phyloP scores from a whole-genome alignment of 2,797 vertebrate genomes.

The Muscicapa striata region DNA sequence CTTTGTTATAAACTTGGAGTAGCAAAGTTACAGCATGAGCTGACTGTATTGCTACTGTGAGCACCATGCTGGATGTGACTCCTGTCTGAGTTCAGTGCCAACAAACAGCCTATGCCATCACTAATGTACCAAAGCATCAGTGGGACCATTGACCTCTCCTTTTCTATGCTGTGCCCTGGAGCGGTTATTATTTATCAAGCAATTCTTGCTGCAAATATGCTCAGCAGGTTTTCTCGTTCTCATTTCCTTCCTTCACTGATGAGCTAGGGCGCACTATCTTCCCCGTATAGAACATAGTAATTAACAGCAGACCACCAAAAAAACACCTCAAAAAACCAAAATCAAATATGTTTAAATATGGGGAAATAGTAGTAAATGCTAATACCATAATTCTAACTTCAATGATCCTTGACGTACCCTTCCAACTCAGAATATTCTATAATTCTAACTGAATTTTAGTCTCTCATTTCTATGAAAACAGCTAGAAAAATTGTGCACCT shows the following conservation, averaged over 20 bases:
- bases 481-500: neutral
- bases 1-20: neutral
- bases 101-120: neutral
- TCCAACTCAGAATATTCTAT: neutral
- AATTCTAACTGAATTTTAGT: neutral
- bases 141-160: constrained; percentile 40
- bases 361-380: neutral
- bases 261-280: neutral
- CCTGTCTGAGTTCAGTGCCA: constrained; percentile 21
- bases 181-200: constrained; percentile 60
- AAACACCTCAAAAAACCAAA: neutral
- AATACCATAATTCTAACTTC: neutral
- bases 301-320: neutral
- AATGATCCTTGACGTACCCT: neutral
- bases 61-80: neutral
- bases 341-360: neutral
- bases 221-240: constrained; percentile 9
- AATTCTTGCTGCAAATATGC: constrained; percentile 23
- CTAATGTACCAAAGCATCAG: constrained; percentile 37
- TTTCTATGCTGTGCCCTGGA: constrained; percentile 7
- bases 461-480: neutral
- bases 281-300: neutral
- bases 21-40: constrained; percentile 2
- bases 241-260: constrained; percentile 12
- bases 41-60: neutral